Base-by-base conservation (phyloP, 2,888 invertebrate genomes). In the Lamellibrachia satsuma region DNA sequence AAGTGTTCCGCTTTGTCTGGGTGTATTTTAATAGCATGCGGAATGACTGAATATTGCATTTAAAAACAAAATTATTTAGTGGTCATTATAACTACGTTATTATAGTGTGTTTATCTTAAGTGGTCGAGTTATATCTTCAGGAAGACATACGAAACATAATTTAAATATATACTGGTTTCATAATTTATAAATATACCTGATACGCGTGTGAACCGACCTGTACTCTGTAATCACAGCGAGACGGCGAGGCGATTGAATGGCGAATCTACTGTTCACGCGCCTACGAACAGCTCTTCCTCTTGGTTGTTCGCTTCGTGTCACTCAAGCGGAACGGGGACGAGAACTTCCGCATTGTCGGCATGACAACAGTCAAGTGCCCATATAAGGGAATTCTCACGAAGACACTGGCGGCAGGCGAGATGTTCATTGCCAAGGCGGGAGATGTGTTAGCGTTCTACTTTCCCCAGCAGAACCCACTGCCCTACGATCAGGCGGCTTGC, bases 371-470 rank as follows among this genome's bases (percentile, higher is more conserved):
- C 75, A 75, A 75, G 22, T 75, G 75, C 22, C 75, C 75, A n/a
- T 75, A 75, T 75, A 75, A 75, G 6, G 22, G 75, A 15, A 75
- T 75, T 15, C 22, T 75, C 22, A 75, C 22, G 15, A 75, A 75
- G 75, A 75, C 75, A 15, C 75, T 91, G 52, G 2, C 55, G n/a
- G 55, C 39, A 91, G n/a, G 22, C 27, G 91, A 92, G 27, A 52
- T 9, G 52, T 75, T 92, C 52, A n/a, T 22, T 9, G 92, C 57
- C 15, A 52, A 92, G 8, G 57, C 22, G 51, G 92, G 92, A 9
- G 92, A 92, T 52, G n/a, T 92, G 39, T n/a, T 92, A 11, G 91
- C 92, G 27, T 60, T 92, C 55, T 92, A 60, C 57, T 92, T 92
- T 75, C 92, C 92, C 51, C 22, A 52, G 22, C n/a, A 57, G 51